Base-by-base conservation (phyloP, 2,797 vertebrate species). In the Manis crassicaudata region DNA sequence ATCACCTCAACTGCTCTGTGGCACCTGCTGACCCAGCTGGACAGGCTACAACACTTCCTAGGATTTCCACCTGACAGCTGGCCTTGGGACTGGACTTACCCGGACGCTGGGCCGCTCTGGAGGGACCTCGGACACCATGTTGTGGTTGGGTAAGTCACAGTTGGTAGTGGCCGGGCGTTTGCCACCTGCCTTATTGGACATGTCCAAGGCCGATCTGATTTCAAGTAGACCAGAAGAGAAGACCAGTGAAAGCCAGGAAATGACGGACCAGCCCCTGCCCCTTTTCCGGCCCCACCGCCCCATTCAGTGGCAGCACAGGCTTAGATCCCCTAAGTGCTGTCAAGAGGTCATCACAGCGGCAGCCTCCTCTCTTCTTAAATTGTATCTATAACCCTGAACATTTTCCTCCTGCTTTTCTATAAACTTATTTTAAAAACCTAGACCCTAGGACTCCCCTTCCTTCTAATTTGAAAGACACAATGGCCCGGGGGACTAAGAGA, bases 61-160 rank as follows among this genome's bases (percentile, higher is more conserved):
- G 58, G 56, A 56, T 37, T 50, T 77, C 60, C n/a, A 32, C 32
- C 50, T 2, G 1, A 35, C 25, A 40, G 46, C 76, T 46, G 65
- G 62, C 27, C 37, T 46, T 1, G 16, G 63, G 54, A 21, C 52
- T n/a, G 29, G 50, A 98, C 99, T 99, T 96, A 99, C 99, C 99
- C 99, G 98, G 92, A 98, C 97, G 94, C 98, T 98, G 7, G 99
- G 98, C 95, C 98, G 98, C 96, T 99, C 99, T 6, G 98, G 96
- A 96, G 98, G 98, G 86, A 98, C 97, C 95, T 99, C 99, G 0
- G 99, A 99, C 97, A 99, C 99, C 99, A 99, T 99, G 97, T 90
- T 95, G 98, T 98, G 99, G 98, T 98, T 99, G 96, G 98, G 96
- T 92, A 97, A 93, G 97, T 99, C 99, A n/a, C 97, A 98, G 96